These are phyloP conservation scores for Ormyrus pomaceus DNA, from an alignment of 2,888 invertebrate species.

Conservation along the genomic window DNA sequence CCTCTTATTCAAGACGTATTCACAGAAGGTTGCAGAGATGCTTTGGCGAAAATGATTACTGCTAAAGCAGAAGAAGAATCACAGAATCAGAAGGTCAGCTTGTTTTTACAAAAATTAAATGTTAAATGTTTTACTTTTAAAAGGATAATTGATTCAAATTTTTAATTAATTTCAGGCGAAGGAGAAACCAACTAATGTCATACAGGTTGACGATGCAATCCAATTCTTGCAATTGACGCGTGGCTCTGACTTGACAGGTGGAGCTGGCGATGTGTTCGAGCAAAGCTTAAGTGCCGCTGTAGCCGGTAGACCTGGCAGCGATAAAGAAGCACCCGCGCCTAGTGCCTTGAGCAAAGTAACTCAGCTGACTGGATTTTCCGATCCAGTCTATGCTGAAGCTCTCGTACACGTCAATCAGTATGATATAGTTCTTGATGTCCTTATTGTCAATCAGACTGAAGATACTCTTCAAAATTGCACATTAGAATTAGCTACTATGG, in stretches of 20 bases:
- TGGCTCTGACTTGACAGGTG: conserved; percentile 80
- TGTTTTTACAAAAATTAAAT: background rate
- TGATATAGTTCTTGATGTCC: conserved; percentile 98
- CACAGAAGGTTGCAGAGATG: conserved; percentile 84
- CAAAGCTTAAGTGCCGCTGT: conserved; percentile 93
- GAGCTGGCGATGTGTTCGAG: conserved; percentile 92
- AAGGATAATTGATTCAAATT: conserved; percentile 59
- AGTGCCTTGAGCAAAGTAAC: conserved; percentile 88
- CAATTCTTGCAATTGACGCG: conserved; percentile 87
- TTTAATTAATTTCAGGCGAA: conserved; percentile 78
- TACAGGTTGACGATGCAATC: conserved; percentile 93
- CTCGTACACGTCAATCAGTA: conserved; percentile 99
- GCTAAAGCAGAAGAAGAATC: conserved; percentile 87
- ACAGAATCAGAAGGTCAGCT: conserved; percentile 76
- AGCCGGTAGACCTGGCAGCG: conserved; percentile 79
- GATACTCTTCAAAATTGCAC: conserved; percentile 99
- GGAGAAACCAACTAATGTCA: conserved; percentile 81
- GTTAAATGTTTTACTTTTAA: background rate
- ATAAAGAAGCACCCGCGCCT: conserved; percentile 78
- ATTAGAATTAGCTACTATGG: conserved; percentile 97
- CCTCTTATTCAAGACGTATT: conserved; percentile 84
- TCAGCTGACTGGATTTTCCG: conserved; percentile 98
- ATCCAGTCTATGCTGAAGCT: conserved; percentile 99
- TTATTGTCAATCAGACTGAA: conserved; percentile 98
- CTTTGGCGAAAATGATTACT: conserved; percentile 89